phyloP scores from a whole-genome alignment of 2,113 vertebrate species.

The Callopanchax toddi region DNA sequence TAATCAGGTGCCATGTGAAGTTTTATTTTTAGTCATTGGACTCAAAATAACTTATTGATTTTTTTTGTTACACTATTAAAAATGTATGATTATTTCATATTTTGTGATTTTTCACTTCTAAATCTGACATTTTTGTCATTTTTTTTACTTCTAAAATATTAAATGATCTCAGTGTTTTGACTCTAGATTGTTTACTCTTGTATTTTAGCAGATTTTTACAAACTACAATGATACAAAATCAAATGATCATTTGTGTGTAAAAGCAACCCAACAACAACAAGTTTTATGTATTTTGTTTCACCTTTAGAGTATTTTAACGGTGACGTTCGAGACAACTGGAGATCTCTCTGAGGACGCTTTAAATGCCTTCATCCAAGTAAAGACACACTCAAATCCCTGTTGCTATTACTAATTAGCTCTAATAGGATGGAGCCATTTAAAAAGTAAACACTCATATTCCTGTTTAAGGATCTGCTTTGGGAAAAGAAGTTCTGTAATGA shows the following conservation, averaged over 20 bases:
- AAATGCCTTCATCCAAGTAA: constrained; percentile 92
- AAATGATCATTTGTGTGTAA: no score
- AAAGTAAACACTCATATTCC: constrained; percentile 45
- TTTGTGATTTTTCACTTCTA: no score
- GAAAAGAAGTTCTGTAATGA: constrained; percentile 90
- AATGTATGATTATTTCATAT: no score
- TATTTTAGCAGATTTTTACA: no score
- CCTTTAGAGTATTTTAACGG: constrained; percentile 88
- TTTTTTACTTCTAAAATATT: no score
- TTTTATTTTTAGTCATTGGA: constrained; percentile 61
- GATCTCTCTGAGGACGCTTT: constrained; percentile 86
- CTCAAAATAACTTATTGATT: no score
- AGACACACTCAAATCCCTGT: constrained; percentile 7
- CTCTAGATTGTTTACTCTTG: no score
- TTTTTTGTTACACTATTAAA: no score
- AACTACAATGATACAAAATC: not conserved
- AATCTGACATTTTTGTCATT: no score
- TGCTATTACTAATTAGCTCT: constrained; percentile 25
- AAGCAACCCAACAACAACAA: no score
- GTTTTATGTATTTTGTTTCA: not conserved
- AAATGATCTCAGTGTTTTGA: no score
- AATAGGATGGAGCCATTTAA: constrained; percentile 30
- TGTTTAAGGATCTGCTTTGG: constrained; percentile 90
- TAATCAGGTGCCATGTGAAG: constrained; percentile 38
- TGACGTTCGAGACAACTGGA: constrained; percentile 91